Conservation (phyloP, 2,888 invertebrate genomes). For the Sceliomorpha sp. region DNA sequence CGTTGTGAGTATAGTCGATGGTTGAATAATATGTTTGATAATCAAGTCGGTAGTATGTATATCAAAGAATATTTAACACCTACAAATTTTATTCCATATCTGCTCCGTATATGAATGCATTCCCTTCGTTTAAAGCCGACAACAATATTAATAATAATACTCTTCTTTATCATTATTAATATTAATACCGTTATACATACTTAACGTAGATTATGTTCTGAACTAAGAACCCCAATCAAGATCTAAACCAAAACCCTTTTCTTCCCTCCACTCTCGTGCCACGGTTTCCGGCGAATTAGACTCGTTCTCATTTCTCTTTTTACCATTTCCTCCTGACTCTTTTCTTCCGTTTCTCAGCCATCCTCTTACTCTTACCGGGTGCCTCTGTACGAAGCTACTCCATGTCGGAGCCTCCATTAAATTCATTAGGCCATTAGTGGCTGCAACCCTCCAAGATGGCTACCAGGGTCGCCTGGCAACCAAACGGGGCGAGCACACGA, state of each 20-base stretch:
- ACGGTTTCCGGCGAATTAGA: conserved; percentile 46
- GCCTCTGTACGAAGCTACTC: conserved; percentile 61
- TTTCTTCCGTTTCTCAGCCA: conserved; percentile 44
- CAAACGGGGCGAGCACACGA: conserved; percentile 58
- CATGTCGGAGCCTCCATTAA: conserved; percentile 79
- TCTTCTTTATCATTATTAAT: no score
- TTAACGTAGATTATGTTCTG: no score
- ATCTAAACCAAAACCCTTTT: conserved; percentile 14
- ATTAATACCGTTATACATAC: no score
- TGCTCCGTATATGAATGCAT: no score
- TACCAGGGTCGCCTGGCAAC: conserved; percentile 79
- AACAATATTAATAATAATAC: no score
- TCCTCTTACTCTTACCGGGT: conserved; percentile 53
- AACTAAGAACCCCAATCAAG: conserved; percentile 21
- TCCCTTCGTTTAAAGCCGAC: no score
- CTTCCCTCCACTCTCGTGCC: conserved; percentile 24
- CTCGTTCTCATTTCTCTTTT: conserved; percentile 45
- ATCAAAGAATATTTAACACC: no score
- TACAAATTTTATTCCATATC: no score
- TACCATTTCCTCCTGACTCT: conserved; percentile 36
- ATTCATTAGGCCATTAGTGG: conserved; percentile 81
- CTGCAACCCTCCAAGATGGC: conserved; percentile 81
- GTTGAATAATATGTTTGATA: no score
- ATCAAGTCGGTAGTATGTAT: no score
- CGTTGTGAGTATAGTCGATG: no score